A percentile compares a stretch with the other conserved stretches of the same genome.
phyloP scores from a whole-genome alignment of 2,797 vertebrate species.

The Tenualosa thibaudeaui region DNA sequence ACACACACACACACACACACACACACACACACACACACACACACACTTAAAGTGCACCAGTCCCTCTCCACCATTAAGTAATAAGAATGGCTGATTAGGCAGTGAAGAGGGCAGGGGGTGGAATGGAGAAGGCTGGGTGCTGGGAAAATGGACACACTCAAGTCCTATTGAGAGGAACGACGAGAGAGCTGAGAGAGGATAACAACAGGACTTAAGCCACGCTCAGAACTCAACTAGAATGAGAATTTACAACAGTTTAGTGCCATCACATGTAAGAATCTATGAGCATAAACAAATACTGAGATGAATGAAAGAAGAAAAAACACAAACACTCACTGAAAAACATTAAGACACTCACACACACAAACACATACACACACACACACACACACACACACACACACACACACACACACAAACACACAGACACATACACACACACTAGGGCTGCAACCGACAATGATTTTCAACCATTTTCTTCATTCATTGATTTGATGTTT shows the following conservation, averaged over 20 bases:
- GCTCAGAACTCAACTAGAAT: neutral
- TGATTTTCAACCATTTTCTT: too few relatives aligned
- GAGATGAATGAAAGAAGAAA: neutral
- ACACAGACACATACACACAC: neutral
- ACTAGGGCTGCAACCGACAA: too few relatives aligned
- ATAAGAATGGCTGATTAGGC: neutral
- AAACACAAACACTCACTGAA: constrained; percentile 1
- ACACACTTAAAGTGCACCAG: neutral
- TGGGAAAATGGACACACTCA: neutral
- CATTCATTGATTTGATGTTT: too few relatives aligned
- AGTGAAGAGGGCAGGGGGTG: neutral
- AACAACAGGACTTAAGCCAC: neutral
- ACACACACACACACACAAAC: neutral
- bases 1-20: neutral
- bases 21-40: neutral
- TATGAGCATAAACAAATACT: neutral
- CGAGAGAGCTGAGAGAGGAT: neutral
- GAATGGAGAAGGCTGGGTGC: neutral
- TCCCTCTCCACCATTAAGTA: neutral
- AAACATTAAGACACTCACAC: neutral
- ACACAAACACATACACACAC: neutral
- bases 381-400: neutral
- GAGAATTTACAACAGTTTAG: neutral
- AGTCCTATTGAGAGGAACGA: neutral
- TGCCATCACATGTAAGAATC: neutral